Conservation (phyloP, 2,113 vertebrate genomes). For the Macroglossus sobrinus region DNA sequence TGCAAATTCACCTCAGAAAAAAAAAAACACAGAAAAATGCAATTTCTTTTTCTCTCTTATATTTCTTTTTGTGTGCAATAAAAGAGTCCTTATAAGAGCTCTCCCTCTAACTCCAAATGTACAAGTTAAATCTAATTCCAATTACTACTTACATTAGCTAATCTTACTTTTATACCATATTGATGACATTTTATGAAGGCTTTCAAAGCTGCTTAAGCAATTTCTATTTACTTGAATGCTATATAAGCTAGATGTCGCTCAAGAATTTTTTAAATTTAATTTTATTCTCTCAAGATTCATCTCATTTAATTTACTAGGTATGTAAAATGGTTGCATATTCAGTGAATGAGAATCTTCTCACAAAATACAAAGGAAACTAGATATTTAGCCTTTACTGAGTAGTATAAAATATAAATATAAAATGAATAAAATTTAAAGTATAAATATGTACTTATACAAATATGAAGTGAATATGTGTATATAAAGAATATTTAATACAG, state of each 20-base stretch:
- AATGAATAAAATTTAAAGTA: constrained; percentile 5
- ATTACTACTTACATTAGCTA: constrained; percentile 54
- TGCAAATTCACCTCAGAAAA: constrained; percentile 22
- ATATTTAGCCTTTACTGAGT: background rate
- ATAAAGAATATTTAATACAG: background rate
- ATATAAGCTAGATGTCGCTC: background rate
- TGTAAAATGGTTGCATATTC: background rate
- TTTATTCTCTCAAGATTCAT: constrained; percentile 27
- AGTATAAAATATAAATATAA: constrained; percentile 30
- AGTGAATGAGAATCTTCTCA: constrained; percentile 15
- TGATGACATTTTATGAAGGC: constrained; percentile 28
- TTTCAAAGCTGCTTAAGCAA: constrained; percentile 45
- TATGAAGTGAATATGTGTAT: background rate
- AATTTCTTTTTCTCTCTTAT: background rate
- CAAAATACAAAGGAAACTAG: constrained; percentile 16
- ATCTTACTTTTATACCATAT: constrained; percentile 45
- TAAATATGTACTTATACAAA: background rate
- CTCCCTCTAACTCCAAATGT: constrained; percentile 28
- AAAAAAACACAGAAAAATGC: constrained; percentile 31
- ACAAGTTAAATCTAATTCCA: constrained; percentile 57
- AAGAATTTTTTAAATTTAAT: constrained; percentile 31
- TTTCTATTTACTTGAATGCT: constrained; percentile 53
- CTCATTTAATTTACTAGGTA: constrained; percentile 31
- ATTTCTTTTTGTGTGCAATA: constrained; percentile 21
- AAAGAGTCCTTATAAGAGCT: constrained; percentile 10